Percentiles rank a stretch among this genome's conserved stretches.
phyloP scores from a whole-genome alignment of 1,140 invertebrate species.

The Wasmannia auropunctata region DNA sequence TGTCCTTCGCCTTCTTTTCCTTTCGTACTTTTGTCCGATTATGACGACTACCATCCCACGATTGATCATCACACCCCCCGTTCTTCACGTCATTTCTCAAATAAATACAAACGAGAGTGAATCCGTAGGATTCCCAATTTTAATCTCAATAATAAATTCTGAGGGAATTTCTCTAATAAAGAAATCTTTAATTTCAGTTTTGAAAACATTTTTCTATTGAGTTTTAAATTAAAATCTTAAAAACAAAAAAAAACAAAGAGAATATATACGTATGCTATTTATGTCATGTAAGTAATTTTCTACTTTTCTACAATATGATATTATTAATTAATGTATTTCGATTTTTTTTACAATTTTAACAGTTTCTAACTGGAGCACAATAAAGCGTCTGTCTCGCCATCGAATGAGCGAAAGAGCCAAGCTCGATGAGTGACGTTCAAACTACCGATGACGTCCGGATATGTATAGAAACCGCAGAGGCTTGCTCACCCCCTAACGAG shows the following conservation, averaged over 20 bases:
- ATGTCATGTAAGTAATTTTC: background rate
- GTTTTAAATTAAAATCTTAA: background rate
- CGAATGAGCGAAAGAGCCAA: conserved; percentile 28
- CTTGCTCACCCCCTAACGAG: conserved; percentile 53
- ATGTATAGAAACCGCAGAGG: conserved; percentile 34
- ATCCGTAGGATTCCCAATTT: background rate
- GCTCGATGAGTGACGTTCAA: conserved; percentile 44
- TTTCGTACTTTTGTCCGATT: background rate
- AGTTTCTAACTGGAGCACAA: conserved; percentile 23
- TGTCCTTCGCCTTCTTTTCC: background rate
- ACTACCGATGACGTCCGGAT: conserved; percentile 38
- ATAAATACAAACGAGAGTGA: conserved; percentile 13
- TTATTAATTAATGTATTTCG: background rate
- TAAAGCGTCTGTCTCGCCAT: background rate
- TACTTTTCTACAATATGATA: background rate
- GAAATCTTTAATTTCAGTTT: background rate
- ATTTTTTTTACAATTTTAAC: background rate
- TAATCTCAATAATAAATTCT: background rate
- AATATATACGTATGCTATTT: background rate
- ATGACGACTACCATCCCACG: background rate
- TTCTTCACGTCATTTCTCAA: background rate
- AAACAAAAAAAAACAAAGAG: too few relatives aligned
- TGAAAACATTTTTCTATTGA: background rate
- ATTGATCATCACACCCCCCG: background rate
- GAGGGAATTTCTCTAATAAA: background rate